Conservation (phyloP, 2,797 vertebrate genomes). For the Paramormyrops hopkinsi region DNA sequence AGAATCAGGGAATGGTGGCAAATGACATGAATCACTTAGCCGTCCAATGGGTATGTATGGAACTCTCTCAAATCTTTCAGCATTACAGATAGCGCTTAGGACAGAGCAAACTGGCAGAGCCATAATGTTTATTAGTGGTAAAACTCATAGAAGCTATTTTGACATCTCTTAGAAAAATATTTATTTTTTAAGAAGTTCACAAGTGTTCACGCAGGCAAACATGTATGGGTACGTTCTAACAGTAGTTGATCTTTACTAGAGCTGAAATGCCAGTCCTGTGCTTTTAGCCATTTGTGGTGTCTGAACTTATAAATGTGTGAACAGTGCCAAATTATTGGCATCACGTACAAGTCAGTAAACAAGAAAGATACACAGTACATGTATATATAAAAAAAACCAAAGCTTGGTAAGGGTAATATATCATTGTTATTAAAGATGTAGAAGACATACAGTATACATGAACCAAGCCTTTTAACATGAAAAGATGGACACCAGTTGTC, state of each 20-base stretch:
- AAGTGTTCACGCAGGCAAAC: conserved; percentile 17
- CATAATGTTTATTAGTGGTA: conserved; percentile 45
- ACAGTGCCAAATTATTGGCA: conserved; percentile 14
- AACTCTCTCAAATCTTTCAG: conserved; percentile 28
- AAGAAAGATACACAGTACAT: conserved; percentile 33
- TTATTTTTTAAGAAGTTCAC: conserved; percentile 18
- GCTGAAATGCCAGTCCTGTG: conserved; percentile 9
- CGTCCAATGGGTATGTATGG: conserved; percentile 23
- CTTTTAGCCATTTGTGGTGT: conserved; percentile 1
- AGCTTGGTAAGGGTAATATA: conserved; percentile 46
- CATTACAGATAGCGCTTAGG: conserved; percentile 31
- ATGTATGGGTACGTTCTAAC: conserved; percentile 6
- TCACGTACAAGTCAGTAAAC: neutral
- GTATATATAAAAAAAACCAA: neutral
- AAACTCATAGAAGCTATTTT: neutral
- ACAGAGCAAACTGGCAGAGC: conserved; percentile 45
- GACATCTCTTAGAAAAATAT: conserved; percentile 25
- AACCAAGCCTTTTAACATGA: conserved; percentile 10
- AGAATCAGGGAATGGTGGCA: conserved; percentile 12
- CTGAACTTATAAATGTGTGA: conserved; percentile 7
- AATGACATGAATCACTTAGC: neutral
- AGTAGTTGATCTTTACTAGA: neutral
- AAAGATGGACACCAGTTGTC: conserved; percentile 1
- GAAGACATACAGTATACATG: neutral
- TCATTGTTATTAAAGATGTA: conserved; percentile 39